Evolutionary conservation across 2,113 vertebrate species (phyloP).

Genomic region (Cyprinodon variegatus): DNA sequence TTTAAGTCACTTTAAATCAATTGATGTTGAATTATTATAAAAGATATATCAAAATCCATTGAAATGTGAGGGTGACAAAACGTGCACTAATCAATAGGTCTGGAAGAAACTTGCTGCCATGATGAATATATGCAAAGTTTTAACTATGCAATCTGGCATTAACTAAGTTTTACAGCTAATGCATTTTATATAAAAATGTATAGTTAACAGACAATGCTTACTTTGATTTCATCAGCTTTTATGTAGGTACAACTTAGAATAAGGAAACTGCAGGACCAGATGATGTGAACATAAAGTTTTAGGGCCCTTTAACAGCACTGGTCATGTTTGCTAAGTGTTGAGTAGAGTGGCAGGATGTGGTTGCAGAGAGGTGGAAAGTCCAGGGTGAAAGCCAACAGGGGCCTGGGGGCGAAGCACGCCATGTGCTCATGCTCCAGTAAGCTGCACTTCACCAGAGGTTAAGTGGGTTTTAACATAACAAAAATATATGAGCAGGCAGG

Average conservation of each 20-base stretch:
- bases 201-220: no score
- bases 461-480: conserved; percentile 41
- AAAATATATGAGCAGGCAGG: conserved; percentile 30
- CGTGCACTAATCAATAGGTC: no score
- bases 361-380: conserved; percentile 47
- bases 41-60: no score
- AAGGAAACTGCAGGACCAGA: neutral
- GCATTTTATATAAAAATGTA: no score
- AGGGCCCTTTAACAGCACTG: conserved; percentile 9
- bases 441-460: conserved; percentile 57
- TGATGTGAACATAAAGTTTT: neutral
- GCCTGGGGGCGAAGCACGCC: conserved; percentile 28
- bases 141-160: no score
- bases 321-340: conserved; percentile 8
- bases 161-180: no score
- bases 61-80: no score
- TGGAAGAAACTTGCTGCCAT: no score
- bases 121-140: no score
- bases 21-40: no score
- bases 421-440: conserved; percentile 59
- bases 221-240: neutral
- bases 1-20: no score
- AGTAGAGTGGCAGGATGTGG: conserved; percentile 48
- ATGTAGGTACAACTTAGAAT: neutral
- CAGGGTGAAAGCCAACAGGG: conserved; percentile 39